Base-by-base conservation (phyloP, 92 coral and sea anemone species). In the Zoanthus gigantus region DNA sequence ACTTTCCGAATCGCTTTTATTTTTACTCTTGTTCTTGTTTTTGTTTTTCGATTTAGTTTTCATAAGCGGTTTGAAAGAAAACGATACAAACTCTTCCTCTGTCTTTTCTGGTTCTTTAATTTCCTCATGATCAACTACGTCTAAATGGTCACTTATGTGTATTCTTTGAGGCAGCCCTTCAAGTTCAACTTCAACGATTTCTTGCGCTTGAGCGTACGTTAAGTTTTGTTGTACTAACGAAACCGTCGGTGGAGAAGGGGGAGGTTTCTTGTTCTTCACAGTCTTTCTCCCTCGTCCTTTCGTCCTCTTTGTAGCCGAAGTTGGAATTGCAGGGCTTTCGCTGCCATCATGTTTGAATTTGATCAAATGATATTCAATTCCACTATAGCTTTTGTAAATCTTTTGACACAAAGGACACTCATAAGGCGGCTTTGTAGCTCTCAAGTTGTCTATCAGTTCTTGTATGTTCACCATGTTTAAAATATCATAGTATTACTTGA, bases 371-470 rank as follows among this genome's bases (percentile, higher is more conserved):
- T 97, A 97, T 91, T 97, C 99, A 79, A 97, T 97, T 92, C 99
- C 99, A 82, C 98, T 95, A 89, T 95, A 97, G 93, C 99, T 97
- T 93, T 97, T 97, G 94, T 97, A 97, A 45, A 95, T 94, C 92
- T 97, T 97, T 74, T 97, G 97, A 82, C 99, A 97, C 93, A 97
- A 91, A 95, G 99, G 99, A 86, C 99, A 97, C 83, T 94, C 98
- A 83, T 93, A 97, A 54, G 99, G 99, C 90, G 99, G 98, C 74
- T 93, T 91, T 31, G 98, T 97, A 32, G 97, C 99, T 72, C 98
- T 93, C 76, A 97, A 90, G 75, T 92, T 92, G 88, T 95, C 98
- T 91, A 97, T 95, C 74, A 97, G 96, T 88, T 97, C 99, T 71
- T 98, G 89, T 61, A 95, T 85, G 89, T 91, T 97, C 45, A 97